Evolutionary conservation across 1,140 invertebrate genomes (phyloP).

Genomic region (Palaemon carinicauda): DNA sequence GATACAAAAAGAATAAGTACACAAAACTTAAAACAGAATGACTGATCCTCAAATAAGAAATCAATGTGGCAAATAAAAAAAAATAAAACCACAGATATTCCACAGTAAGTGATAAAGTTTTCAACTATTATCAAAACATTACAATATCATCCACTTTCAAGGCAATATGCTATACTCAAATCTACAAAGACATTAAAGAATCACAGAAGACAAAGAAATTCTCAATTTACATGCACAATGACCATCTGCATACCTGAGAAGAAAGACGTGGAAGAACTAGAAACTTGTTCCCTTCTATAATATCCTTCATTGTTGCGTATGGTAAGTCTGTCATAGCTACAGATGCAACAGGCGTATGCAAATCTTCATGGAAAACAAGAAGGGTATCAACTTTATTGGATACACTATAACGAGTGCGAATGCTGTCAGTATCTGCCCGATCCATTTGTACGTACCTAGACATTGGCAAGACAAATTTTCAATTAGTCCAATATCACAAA

Average conservation of each 20-base stretch:
- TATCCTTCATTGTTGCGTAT: constrained; percentile 83
- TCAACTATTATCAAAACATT: not conserved
- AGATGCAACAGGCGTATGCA: constrained; percentile 80
- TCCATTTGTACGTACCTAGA: constrained; percentile 74
- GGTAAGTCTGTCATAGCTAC: constrained; percentile 88
- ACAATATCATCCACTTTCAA: too few relatives aligned
- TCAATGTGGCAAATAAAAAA: too few relatives aligned
- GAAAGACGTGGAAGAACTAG: constrained; percentile 87
- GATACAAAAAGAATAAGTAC: too few relatives aligned
- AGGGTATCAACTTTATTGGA: constrained; percentile 81
- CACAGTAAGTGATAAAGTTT: too few relatives aligned
- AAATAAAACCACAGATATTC: too few relatives aligned
- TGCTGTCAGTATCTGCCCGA: constrained; percentile 69
- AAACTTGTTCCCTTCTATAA: constrained; percentile 89
- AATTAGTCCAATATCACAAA: not conserved
- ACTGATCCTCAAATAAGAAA: too few relatives aligned
- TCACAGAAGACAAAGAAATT: too few relatives aligned
- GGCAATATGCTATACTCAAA: too few relatives aligned
- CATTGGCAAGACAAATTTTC: not conserved
- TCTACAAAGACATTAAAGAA: too few relatives aligned
- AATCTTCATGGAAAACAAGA: constrained; percentile 90
- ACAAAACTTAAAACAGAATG: too few relatives aligned
- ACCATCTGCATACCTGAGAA: constrained; percentile 76
- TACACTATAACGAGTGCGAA: constrained; percentile 77
- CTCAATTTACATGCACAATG: not conserved